phyloP scores from a whole-genome alignment of 2,113 vertebrate species.

The Gambusia holbrooki region DNA sequence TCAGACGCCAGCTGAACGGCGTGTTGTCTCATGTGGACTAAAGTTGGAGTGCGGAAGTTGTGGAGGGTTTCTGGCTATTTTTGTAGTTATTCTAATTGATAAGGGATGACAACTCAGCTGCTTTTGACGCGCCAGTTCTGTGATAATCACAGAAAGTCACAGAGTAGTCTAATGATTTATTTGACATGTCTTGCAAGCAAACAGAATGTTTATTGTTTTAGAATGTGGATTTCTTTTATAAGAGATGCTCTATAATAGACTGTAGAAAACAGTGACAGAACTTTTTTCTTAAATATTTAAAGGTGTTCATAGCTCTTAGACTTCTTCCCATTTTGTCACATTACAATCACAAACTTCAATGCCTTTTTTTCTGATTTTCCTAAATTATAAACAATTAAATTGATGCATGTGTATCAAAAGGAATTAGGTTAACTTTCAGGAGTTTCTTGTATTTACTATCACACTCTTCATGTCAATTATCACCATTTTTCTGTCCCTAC shows the following conservation, averaged over 20 bases:
- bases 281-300: not conserved
- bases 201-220: not conserved
- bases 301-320: too few relatives aligned
- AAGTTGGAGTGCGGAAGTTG: slow-evolving; percentile 25
- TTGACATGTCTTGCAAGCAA: not conserved
- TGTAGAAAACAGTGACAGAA: not conserved
- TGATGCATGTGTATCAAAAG: not conserved
- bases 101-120: slow-evolving; percentile 33
- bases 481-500: not conserved
- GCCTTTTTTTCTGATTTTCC: not conserved
- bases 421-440: not conserved
- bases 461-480: not conserved
- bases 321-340: too few relatives aligned
- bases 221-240: not conserved
- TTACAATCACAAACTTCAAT: not conserved
- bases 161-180: not conserved
- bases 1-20: slow-evolving; percentile 63
- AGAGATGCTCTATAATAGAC: not conserved
- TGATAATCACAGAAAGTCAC: not conserved
- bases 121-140: slow-evolving; percentile 17
- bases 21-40: slow-evolving; percentile 53
- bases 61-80: slow-evolving; percentile 6
- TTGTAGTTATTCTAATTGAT: slow-evolving; percentile 3
- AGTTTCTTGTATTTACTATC: not conserved
- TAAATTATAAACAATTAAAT: too few relatives aligned